Evolutionary conservation across 2,888 invertebrate genomes (phyloP).

Genomic region (Cephus pulcher): DNA sequence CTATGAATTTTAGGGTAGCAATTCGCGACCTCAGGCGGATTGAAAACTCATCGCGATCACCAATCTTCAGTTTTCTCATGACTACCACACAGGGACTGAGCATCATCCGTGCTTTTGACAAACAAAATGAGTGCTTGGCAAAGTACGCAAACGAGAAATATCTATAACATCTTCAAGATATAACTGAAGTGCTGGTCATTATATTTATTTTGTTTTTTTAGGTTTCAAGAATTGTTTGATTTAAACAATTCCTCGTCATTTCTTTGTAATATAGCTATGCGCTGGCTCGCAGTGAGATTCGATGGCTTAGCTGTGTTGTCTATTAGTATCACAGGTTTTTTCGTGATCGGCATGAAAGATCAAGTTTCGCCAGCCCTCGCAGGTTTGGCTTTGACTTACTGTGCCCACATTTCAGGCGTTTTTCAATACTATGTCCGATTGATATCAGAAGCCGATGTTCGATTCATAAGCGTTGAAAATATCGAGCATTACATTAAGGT

Average conservation of each 20-base stretch:
- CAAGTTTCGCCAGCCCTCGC: conserved; percentile 69
- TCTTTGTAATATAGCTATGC: conserved; percentile 67
- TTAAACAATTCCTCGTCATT: conserved; percentile 67
- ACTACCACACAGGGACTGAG: conserved; percentile 72
- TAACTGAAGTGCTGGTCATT: not conserved
- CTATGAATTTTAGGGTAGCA: conserved; percentile 57
- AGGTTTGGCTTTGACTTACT: conserved; percentile 73
- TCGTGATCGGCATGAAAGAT: conserved; percentile 67
- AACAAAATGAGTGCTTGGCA: conserved; percentile 67
- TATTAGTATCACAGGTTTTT: conserved; percentile 66
- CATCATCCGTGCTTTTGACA: conserved; percentile 73
- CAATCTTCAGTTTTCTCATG: conserved; percentile 71
- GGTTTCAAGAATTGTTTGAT: conserved; percentile 68
- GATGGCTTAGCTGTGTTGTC: conserved; percentile 60
- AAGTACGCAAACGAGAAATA: conserved; percentile 48
- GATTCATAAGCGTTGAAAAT: conserved; percentile 68
- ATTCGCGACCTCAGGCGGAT: conserved; percentile 69
- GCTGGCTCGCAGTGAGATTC: conserved; percentile 59
- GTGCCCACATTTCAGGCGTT: conserved; percentile 71
- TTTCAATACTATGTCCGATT: conserved; percentile 70
- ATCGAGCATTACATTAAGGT: conserved; percentile 60
- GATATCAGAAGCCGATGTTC: conserved; percentile 67
- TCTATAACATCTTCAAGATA: not conserved
- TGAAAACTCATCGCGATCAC: conserved; percentile 71
- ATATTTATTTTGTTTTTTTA: conserved; percentile 36